Evolutionary conservation across 2,113 vertebrate genomes (phyloP).

Genomic region (Pteruthius melanotis): DNA sequence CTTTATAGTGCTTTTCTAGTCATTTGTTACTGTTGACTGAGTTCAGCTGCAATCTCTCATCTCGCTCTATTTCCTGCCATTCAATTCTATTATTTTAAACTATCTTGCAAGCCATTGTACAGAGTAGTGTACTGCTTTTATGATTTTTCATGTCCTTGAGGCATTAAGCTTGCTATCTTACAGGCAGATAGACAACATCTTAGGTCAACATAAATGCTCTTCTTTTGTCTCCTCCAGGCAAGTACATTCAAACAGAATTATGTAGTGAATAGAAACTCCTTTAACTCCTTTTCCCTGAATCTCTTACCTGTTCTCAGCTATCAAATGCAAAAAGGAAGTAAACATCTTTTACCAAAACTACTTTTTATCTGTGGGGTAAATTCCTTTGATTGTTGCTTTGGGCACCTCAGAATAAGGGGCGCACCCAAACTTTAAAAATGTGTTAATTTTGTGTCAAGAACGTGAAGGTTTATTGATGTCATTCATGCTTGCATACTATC

Average conservation of each 20-base stretch:
- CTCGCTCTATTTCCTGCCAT: neutral
- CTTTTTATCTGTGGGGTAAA: neutral
- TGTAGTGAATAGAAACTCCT: neutral
- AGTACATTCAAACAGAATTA: neutral
- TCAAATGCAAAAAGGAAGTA: neutral
- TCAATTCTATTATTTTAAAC: neutral
- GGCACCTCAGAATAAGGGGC: neutral
- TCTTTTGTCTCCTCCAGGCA: neutral
- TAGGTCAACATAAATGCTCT: neutral
- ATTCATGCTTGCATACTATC: neutral
- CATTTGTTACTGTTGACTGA: neutral
- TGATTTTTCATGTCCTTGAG: neutral
- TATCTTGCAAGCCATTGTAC: neutral
- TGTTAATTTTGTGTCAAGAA: neutral
- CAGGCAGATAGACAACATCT: neutral
- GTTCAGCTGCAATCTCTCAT: neutral
- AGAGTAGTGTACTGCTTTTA: neutral
- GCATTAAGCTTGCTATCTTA: neutral
- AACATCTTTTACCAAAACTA: neutral
- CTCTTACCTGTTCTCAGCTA: neutral
- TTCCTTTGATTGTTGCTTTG: neutral
- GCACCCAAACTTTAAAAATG: neutral
- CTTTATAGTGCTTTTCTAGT: neutral
- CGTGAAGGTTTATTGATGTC: fast-evolving
- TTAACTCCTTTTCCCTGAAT: neutral